These are phyloP conservation scores for Calonectris borealis DNA, from an alignment of 2,113 vertebrate genomes.

Conservation along the genomic window DNA sequence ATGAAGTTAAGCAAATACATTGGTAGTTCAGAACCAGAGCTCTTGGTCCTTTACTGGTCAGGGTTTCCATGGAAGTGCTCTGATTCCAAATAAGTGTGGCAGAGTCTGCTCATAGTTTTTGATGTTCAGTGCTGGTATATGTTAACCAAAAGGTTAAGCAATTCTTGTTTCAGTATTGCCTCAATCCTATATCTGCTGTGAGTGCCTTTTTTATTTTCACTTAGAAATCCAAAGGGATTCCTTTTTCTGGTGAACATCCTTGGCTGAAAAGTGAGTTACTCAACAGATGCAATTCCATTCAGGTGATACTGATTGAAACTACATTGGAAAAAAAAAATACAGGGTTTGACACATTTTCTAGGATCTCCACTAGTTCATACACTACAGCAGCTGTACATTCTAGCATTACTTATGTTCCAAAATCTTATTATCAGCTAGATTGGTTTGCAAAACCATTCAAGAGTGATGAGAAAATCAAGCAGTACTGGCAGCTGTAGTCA, in stretches of 20 bases:
- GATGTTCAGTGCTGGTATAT: not conserved
- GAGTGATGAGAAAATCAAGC: not conserved
- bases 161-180: not conserved
- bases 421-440: not conserved
- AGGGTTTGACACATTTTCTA: not conserved
- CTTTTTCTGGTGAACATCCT: not conserved
- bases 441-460: not conserved
- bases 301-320: not conserved
- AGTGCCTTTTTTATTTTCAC: not conserved
- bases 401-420: not conserved
- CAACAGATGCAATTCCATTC: not conserved
- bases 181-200: not conserved
- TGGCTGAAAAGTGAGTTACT: not conserved
- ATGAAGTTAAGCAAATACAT: not conserved
- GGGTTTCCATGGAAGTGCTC: not conserved
- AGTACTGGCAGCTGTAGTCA: not conserved
- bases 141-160: not conserved
- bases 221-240: not conserved
- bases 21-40: not conserved
- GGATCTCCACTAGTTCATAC: not conserved
- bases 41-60: not conserved
- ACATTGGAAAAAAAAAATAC: not conserved
- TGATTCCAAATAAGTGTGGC: not conserved
- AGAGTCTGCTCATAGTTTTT: not conserved
- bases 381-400: not conserved